Conservation (phyloP, 2,888 invertebrate species). For the Tetranychus truncatus region DNA sequence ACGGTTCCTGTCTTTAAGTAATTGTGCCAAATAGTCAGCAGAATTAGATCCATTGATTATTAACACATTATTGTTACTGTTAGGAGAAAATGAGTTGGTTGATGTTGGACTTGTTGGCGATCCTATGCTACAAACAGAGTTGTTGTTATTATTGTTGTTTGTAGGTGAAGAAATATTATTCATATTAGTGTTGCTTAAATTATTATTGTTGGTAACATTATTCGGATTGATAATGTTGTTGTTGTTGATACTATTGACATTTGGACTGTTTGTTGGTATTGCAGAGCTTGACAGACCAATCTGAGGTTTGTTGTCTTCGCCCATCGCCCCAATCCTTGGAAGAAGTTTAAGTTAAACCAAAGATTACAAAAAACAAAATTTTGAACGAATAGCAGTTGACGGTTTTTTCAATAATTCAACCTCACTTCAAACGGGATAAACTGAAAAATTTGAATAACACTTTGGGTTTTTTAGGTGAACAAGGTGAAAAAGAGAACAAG, state of each 20-base stretch:
- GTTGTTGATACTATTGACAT: background rate
- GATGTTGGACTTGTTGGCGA: background rate
- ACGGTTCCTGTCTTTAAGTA: constrained; percentile 99
- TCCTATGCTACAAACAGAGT: background rate
- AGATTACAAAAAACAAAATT: too few relatives aligned
- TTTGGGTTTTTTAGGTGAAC: too few relatives aligned
- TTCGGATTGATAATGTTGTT: background rate
- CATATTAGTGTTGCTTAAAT: background rate
- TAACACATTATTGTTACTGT: constrained; percentile 3
- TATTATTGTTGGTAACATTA: background rate
- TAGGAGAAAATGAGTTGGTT: constrained; percentile 2
- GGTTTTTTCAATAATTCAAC: too few relatives aligned
- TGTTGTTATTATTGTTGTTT: background rate
- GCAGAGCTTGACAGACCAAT: too few relatives aligned
- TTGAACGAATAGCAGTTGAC: too few relatives aligned
- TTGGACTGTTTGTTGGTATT: background rate
- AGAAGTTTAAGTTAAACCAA: too few relatives aligned
- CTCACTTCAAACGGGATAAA: too few relatives aligned
- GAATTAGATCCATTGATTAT: constrained; percentile 11
- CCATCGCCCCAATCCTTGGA: background rate
- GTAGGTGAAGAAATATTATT: background rate
- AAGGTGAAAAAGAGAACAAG: too few relatives aligned
- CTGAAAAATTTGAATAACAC: too few relatives aligned
- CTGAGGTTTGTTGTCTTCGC: background rate
- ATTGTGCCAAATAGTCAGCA: constrained; percentile 97